These are phyloP conservation scores for Clistopyga incitator DNA, from an alignment of 2,888 invertebrate species.

Conservation along the genomic window DNA sequence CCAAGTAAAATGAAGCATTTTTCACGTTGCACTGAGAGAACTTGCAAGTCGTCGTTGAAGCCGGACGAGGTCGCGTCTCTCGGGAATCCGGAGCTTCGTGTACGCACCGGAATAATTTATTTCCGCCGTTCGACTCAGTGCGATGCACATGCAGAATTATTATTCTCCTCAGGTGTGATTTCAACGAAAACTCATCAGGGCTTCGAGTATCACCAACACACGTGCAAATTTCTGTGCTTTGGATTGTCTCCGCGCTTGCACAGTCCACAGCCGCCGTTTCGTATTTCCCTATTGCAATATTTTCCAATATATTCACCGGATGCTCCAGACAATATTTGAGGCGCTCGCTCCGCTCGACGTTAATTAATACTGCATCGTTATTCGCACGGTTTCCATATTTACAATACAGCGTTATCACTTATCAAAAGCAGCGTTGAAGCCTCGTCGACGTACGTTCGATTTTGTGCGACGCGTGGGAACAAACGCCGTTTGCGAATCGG, in stretches of 20 bases:
- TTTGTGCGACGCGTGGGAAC: slow-evolving; percentile 8
- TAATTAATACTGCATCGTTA: slow-evolving; percentile 1
- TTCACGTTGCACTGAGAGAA: slow-evolving; percentile 41
- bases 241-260: background rate
- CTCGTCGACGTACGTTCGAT: background rate
- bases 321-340: background rate
- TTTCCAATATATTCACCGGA: background rate
- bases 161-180: slow-evolving; percentile 30
- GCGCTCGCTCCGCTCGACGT: background rate
- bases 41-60: slow-evolving; percentile 34
- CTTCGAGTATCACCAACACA: background rate
- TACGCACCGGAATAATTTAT: slow-evolving; percentile 62
- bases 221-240: background rate
- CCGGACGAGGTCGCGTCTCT: slow-evolving; percentile 52
- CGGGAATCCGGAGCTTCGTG: slow-evolving; percentile 34
- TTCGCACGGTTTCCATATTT: background rate
- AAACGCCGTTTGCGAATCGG: background rate
- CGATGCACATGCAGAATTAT: background rate
- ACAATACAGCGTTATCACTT: slow-evolving; percentile 27
- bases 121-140: slow-evolving; percentile 44
- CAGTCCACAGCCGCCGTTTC: background rate
- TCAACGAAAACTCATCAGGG: slow-evolving; percentile 30
- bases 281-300: background rate
- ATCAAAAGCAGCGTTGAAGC: background rate
- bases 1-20: slow-evolving; percentile 39